phyloP scores from a whole-genome alignment of 2,113 vertebrate species.

The Cochlearius cochlearius region DNA sequence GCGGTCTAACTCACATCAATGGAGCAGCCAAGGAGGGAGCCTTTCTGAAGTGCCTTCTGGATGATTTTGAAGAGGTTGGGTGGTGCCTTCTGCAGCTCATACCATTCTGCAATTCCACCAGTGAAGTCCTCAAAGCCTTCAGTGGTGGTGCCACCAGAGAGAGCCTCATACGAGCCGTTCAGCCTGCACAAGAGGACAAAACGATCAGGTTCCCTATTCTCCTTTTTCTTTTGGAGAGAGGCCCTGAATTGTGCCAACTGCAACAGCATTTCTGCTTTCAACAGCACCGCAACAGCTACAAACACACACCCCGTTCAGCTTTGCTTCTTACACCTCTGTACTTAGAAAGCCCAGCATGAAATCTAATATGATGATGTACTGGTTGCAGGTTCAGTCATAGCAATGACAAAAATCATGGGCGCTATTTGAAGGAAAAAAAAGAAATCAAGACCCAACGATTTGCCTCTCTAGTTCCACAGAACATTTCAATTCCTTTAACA shows the following conservation, averaged over 20 bases:
- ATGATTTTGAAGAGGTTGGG: constrained; percentile 88
- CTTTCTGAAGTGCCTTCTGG: constrained; percentile 86
- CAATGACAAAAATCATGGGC: neutral
- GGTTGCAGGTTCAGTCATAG: neutral
- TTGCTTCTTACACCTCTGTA: neutral
- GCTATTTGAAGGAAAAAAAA: neutral
- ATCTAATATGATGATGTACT: neutral
- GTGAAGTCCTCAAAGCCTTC: constrained; percentile 97
- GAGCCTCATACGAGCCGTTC: constrained; percentile 88
- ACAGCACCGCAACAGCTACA: neutral
- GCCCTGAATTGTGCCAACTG: neutral
- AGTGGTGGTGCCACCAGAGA: constrained; percentile 90
- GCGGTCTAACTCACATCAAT: constrained; percentile 82
- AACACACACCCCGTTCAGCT: rapidly evolving
- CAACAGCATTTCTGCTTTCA: neutral
- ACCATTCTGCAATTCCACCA: constrained; percentile 90
- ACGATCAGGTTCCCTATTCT: neutral
- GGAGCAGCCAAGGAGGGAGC: constrained; percentile 91
- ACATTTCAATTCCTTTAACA: neutral
- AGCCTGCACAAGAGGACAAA: constrained; percentile 56
- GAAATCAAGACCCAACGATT: neutral
- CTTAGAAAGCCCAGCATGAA: neutral
- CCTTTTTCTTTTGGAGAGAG: neutral
- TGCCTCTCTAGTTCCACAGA: neutral
- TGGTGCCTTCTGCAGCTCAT: constrained; percentile 81